A percentile compares a stretch with the other conserved stretches of the same genome.
Evolutionary conservation across 2,888 invertebrate genomes (phyloP).

Genomic region (Miltochrista miniata): DNA sequence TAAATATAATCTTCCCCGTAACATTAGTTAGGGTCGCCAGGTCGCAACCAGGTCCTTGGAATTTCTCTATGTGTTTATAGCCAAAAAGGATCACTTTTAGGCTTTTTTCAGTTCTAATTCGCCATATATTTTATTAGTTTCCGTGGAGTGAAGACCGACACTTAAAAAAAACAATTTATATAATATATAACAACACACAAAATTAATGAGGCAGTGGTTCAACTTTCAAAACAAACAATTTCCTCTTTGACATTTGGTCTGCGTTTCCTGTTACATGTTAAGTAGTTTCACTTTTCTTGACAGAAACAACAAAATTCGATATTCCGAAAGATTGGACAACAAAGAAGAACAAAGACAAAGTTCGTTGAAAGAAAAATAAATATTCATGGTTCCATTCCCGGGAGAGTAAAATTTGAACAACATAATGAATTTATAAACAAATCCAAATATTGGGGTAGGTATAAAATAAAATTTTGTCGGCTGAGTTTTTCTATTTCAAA

Average conservation of each 20-base stretch:
- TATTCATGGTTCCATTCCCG: conserved; percentile 7
- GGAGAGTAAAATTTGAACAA: conserved; percentile 11
- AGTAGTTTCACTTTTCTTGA: neutral
- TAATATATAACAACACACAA: too few relatives aligned
- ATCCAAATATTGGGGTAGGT: conserved; percentile 19
- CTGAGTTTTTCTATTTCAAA: conserved; percentile 28
- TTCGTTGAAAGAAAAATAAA: conserved; percentile 1
- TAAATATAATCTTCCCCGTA: too few relatives aligned
- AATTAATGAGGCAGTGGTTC: too few relatives aligned
- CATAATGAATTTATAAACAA: conserved; percentile 13
- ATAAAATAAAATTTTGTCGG: conserved; percentile 19
- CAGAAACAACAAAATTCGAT: neutral
- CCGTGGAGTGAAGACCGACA: too few relatives aligned
- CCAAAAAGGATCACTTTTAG: too few relatives aligned
- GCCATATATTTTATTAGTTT: too few relatives aligned
- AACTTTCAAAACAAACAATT: neutral
- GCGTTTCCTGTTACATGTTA: neutral
- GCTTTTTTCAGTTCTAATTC: too few relatives aligned
- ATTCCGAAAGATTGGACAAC: neutral
- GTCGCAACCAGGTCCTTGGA: too few relatives aligned
- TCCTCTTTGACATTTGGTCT: neutral
- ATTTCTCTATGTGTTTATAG: too few relatives aligned
- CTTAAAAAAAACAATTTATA: too few relatives aligned
- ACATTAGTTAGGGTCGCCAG: too few relatives aligned
- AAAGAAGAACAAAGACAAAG: neutral